Evolutionary conservation across 2,888 invertebrate species (phyloP).

Genomic region (Nemoura dubitans): DNA sequence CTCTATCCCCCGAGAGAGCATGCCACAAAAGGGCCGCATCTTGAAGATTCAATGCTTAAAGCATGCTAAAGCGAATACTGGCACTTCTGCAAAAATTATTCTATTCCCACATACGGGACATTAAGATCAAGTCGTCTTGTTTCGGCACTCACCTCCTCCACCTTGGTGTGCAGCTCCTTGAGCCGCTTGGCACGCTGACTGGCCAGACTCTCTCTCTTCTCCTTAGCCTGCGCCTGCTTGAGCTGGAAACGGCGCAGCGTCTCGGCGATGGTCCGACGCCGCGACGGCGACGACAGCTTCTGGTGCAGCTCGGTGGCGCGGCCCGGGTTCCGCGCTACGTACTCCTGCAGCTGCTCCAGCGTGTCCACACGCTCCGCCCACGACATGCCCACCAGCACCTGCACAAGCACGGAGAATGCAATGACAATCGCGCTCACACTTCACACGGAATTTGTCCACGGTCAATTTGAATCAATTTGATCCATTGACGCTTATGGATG

Average conservation of each 20-base stretch:
- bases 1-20: too few species aligned
- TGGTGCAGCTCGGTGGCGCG: constrained; percentile 92
- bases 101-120: too few species aligned
- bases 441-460: too few species aligned
- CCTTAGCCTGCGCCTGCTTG: constrained; percentile 91
- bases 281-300: constrained; percentile 89
- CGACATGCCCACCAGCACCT: constrained; percentile 67
- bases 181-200: constrained; percentile 86
- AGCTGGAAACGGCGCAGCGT: constrained; percentile 83
- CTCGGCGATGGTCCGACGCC: constrained; percentile 84
- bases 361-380: constrained; percentile 89
- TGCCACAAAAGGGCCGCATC: too few species aligned
- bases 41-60: too few species aligned
- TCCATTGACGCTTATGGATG: too few species aligned
- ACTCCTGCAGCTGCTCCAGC: constrained; percentile 77
- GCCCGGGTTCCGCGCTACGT: constrained; percentile 81
- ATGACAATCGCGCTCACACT: too few species aligned
- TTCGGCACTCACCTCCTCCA: constrained; percentile 75
- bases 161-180: constrained; percentile 85
- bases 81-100: too few species aligned
- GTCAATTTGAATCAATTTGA: too few species aligned
- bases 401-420: not conserved
- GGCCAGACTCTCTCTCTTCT: constrained; percentile 82
- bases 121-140: too few species aligned
- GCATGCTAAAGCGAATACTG: too few species aligned